phyloP scores from a whole-genome alignment of 2,113 vertebrate genomes.

The Suricata suricatta region DNA sequence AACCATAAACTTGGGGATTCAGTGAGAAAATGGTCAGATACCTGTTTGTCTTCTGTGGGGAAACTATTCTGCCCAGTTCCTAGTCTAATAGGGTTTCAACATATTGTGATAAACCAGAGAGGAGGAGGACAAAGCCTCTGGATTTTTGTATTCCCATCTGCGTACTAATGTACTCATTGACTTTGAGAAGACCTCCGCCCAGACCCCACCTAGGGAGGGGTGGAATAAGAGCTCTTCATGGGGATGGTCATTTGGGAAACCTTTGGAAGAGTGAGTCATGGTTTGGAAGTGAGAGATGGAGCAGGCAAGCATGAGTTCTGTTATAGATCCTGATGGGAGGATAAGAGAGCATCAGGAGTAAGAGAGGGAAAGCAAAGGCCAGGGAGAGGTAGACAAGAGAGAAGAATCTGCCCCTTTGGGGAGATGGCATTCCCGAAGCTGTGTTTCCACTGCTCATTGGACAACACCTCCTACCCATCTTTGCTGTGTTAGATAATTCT shows the following conservation, averaged over 20 bases:
- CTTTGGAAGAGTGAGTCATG: too few relatives aligned
- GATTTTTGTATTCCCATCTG: not conserved
- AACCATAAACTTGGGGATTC: not conserved
- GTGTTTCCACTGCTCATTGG: not conserved
- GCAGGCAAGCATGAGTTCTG: not conserved
- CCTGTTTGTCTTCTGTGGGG: not conserved
- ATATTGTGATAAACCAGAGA: not conserved
- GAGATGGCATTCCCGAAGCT: not conserved
- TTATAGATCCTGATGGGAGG: not conserved
- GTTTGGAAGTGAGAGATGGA: not conserved
- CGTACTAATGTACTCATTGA: not conserved
- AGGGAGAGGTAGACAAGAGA: not conserved
- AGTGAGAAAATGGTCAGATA: not conserved
- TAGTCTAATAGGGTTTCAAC: not conserved
- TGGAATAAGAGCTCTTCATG: not conserved
- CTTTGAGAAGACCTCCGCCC: not conserved
- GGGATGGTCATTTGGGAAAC: not conserved
- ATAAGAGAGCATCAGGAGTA: not conserved
- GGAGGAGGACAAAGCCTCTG: not conserved
- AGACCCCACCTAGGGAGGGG: not conserved
- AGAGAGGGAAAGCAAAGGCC: not conserved
- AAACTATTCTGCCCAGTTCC: not conserved
- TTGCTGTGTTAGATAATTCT: not conserved
- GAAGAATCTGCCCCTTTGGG: not conserved
- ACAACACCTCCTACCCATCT: not conserved